Base-by-base conservation (phyloP, 2,797 vertebrate genomes). In the Anomalospiza imberbis region DNA sequence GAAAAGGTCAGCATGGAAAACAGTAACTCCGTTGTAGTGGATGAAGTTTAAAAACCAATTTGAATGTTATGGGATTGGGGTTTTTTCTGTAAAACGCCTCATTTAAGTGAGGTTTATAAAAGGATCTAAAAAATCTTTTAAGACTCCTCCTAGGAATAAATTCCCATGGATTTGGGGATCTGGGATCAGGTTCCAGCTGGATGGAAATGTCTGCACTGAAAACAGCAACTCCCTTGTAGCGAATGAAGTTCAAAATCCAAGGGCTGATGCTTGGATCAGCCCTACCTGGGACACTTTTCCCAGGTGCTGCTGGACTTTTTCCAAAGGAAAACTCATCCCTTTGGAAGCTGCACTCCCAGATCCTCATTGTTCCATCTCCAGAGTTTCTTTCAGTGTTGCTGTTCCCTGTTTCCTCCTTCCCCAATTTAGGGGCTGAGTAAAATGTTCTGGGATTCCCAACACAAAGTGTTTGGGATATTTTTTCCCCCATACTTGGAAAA, bases 1-100 rank as follows among this genome's bases (percentile, higher is more conserved):
- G 40, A 50, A 51, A 44, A 62, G 2, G 28, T 14, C 60, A 9
- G 0, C 31, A 16, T 5, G 26, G 34, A 31, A 38, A 36, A n/a
- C 22, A 2, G 7, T 0, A 0, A 17, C 19, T 53, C 13, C 13
- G 1, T 8, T 31, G 17, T 12, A 58, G 9, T 4, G 12, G 29
- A 26, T 32, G 29, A 65, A 50, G 17, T 21, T 55, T 21, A 14
- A 74, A 78, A 85, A 40, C 14, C 40, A 32, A 32, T 3, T 32
- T 3, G 19, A 32, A 62, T 62, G 62, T 42, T 14, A 8, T 57
- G n/a, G 55, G 10, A 7, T 34, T 45, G 44, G n/a, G n/a, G n/a
- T n/a, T n/a, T 38, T 20, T 61, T 20, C 26, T 29, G 36, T 45
- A 42, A 65, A 34, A 13, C 32, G 25, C 42, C 38, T 62, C 18